Base-by-base conservation (phyloP, 2,113 vertebrate genomes). In the Bujurquina vittata region DNA sequence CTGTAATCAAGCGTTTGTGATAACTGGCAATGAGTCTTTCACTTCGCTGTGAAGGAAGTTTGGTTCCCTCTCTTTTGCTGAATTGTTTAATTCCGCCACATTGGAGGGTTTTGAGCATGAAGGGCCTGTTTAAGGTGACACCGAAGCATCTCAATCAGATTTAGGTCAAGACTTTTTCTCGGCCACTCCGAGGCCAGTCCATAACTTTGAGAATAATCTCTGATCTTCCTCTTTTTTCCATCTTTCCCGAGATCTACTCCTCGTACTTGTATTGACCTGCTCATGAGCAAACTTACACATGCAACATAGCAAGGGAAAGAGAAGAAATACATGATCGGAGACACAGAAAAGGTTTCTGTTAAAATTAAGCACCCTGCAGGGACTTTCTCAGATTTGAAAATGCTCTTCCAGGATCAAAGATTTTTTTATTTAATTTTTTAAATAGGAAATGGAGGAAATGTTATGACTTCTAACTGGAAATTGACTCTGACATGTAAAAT, bases 341-440 rank as follows among this genome's bases (percentile, higher is more conserved):
- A 46, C 65, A 31, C 18, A 72, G 43, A 74, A 20, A 63, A n/a
- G 12, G 49, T 15, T 62, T 82, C 20, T 74, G 65, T 63, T 52
- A 18, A 67, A 67, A 67, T 31, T 12, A 6, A n/a, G n/a, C 57
- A 60, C 22, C 46, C 37, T 73, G 23, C 37, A 35, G n/a, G 31
- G 78, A 65, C 65, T 63, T 43, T 54, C 58, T 72, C 18, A 14
- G 29, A 63, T 72, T 78, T 84, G 60, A 52, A 69, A 85, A 86
- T 52, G 72, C 2, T 75, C 43, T 59, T 33, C 29, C 43, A 5
- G 65, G 43, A 69, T 69, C 43, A 69, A 69, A 69, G 65, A 69
- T 52, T 20, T 49, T 40, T 2, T 69, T 43, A 37, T 10, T 37
- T 37, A 37, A 9, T 37, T 37, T 8, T 72, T 72, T 52, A 29